These are phyloP conservation scores for Dendropsophus ebraccatus DNA, from an alignment of 2,113 vertebrate species.

Conservation along the genomic window DNA sequence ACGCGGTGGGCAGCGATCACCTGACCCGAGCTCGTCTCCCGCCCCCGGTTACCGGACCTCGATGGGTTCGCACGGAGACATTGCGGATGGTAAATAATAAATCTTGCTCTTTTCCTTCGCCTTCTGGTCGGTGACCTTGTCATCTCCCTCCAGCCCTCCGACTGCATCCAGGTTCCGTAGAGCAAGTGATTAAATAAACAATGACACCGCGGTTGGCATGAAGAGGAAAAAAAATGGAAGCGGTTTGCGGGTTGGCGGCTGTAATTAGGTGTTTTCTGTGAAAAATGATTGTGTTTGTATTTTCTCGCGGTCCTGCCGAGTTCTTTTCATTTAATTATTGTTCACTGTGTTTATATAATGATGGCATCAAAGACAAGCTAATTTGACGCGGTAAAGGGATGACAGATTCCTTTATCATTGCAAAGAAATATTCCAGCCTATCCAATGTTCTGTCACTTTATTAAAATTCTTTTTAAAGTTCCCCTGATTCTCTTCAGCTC, in stretches of 20 bases:
- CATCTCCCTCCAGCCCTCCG: background rate
- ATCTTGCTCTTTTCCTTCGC: background rate
- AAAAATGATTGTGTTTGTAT: constrained; percentile 40
- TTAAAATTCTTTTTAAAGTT: constrained; percentile 15
- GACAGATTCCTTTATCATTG: constrained; percentile 15
- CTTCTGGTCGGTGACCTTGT: background rate
- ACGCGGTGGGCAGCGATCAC: background rate
- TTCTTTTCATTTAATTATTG: constrained; percentile 25
- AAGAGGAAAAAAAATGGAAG: background rate
- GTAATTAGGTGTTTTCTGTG: constrained; percentile 34
- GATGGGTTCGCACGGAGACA: background rate
- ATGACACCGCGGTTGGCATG: background rate
- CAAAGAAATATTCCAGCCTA: constrained; percentile 5
- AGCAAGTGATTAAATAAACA: constrained; percentile 5
- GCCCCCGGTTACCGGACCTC: background rate
- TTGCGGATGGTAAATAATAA: constrained; percentile 11
- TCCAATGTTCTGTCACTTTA: constrained; percentile 10
- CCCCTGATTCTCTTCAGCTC: background rate
- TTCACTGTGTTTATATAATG: constrained; percentile 15
- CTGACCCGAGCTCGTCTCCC: background rate
- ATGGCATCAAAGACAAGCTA: constrained; percentile 20
- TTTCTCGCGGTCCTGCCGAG: background rate
- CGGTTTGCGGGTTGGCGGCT: background rate
- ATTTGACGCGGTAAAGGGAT: background rate
- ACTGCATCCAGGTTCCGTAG: constrained; percentile 7